Conservation (phyloP, 1,140 invertebrate genomes). For the Globodera rostochiensis region DNA sequence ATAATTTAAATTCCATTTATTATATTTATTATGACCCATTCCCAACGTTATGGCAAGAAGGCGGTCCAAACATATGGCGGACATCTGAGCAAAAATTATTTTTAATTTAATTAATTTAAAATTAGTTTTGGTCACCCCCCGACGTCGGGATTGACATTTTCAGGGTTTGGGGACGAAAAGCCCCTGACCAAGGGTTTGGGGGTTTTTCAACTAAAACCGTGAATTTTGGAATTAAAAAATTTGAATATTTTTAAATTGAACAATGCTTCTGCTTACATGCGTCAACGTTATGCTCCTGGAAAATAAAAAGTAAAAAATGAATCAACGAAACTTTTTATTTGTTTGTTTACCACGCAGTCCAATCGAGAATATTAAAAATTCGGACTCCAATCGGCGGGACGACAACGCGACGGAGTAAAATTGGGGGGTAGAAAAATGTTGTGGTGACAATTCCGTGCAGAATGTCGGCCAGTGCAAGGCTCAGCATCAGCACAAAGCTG, state of each 20-base stretch:
- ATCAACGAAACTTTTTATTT: neutral
- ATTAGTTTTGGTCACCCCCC: neutral
- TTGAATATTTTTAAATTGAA: neutral
- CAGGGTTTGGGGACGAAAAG: too few species aligned
- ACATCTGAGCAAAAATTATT: slow-evolving; percentile 51
- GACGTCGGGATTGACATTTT: neutral
- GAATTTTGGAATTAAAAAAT: neutral
- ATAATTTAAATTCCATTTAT: slow-evolving; percentile 15
- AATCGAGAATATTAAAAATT: slow-evolving; percentile 63
- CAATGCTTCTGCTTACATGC: slow-evolving; percentile 31
- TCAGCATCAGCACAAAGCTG: slow-evolving; percentile 64
- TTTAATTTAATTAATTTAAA: neutral
- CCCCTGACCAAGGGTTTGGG: too few species aligned
- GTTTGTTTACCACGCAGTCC: slow-evolving; percentile 57
- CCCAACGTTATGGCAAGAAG: slow-evolving; percentile 58
- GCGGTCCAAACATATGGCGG: slow-evolving; percentile 63
- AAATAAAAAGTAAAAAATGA: neutral
- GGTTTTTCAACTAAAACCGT: too few species aligned
- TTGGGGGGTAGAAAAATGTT: slow-evolving; percentile 64
- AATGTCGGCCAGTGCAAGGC: slow-evolving; percentile 60
- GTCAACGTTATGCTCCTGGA: slow-evolving; percentile 57
- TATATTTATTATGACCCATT: neutral
- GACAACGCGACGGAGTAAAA: slow-evolving; percentile 50
- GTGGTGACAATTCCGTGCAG: slow-evolving; percentile 59
- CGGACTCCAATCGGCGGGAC: slow-evolving; percentile 53